phyloP scores from a whole-genome alignment of 2,113 vertebrate genomes.

The Sylvilagus bachmani region DNA sequence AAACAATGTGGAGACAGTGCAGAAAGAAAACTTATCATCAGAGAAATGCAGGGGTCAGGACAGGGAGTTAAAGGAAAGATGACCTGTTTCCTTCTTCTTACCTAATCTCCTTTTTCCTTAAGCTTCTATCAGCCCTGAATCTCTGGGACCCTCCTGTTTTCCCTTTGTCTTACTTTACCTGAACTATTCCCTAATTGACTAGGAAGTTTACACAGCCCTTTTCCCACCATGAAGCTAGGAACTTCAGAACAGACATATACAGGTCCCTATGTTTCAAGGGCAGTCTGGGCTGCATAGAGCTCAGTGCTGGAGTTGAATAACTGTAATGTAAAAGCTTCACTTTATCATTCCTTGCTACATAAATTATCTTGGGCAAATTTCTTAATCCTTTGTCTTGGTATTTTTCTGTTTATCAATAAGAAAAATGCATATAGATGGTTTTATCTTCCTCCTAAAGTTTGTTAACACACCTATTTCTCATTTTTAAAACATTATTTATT shows the following conservation, averaged over 20 bases:
- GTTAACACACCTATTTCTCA: background rate
- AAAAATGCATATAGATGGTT: background rate
- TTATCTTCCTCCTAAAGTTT: background rate
- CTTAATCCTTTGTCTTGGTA: background rate
- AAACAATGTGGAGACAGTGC: background rate
- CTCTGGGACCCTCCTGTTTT: rapidly evolving
- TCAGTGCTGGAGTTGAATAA: background rate
- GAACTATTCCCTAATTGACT: background rate
- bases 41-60: background rate
- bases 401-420: background rate
- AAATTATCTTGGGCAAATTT: background rate
- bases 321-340: background rate
- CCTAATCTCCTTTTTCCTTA: background rate
- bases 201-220: background rate
- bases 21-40: background rate
- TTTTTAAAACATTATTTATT: too few relatives aligned
- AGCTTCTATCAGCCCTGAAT: background rate
- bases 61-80: background rate
- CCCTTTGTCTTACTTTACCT: background rate
- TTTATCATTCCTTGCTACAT: background rate
- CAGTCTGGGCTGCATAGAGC: background rate
- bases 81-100: background rate
- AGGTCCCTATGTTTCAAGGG: background rate
- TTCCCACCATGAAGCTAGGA: background rate
- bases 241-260: background rate